Percentiles rank a stretch among this genome's conserved stretches.
Evolutionary conservation across 1,140 invertebrate genomes (phyloP).

Genomic region (Melanaphis sacchari): DNA sequence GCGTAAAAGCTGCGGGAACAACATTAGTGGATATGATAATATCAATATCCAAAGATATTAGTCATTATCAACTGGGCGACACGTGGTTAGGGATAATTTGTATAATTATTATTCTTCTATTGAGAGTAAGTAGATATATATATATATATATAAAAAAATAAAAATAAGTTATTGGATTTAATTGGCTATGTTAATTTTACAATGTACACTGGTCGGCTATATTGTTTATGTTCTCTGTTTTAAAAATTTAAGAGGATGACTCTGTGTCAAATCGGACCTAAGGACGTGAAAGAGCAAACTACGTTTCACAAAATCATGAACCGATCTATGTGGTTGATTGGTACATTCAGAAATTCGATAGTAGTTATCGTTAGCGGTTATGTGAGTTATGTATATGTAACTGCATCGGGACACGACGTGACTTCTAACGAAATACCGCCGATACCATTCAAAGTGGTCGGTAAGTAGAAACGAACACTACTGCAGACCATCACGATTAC

Average conservation of each 20-base stretch:
- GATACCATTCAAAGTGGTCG: slow-evolving; percentile 44
- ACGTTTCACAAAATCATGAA: slow-evolving; percentile 64
- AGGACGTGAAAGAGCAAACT: slow-evolving; percentile 65
- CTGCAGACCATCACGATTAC: neutral
- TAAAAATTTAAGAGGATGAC: slow-evolving; percentile 64
- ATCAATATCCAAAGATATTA: slow-evolving; percentile 72
- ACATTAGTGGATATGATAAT: slow-evolving; percentile 78
- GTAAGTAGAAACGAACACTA: slow-evolving; percentile 21
- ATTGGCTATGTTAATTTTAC: neutral
- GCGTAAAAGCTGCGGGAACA: slow-evolving; percentile 77
- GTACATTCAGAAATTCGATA: slow-evolving; percentile 67
- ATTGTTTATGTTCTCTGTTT: neutral
- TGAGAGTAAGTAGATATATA: slow-evolving; percentile 69
- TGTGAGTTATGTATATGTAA: slow-evolving; percentile 67
- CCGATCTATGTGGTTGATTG: slow-evolving; percentile 67
- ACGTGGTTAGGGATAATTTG: slow-evolving; percentile 74
- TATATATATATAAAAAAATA: too few relatives aligned
- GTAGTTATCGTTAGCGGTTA: slow-evolving; percentile 67
- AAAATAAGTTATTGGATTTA: neutral
- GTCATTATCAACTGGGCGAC: slow-evolving; percentile 72
- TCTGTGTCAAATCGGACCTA: slow-evolving; percentile 68
- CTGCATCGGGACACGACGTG: slow-evolving; percentile 62
- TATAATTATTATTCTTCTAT: slow-evolving; percentile 73
- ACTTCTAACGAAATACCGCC: neutral
- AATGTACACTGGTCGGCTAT: neutral